Conservation (phyloP, 2,113 vertebrate species). For the Pollachius pollachius region DNA sequence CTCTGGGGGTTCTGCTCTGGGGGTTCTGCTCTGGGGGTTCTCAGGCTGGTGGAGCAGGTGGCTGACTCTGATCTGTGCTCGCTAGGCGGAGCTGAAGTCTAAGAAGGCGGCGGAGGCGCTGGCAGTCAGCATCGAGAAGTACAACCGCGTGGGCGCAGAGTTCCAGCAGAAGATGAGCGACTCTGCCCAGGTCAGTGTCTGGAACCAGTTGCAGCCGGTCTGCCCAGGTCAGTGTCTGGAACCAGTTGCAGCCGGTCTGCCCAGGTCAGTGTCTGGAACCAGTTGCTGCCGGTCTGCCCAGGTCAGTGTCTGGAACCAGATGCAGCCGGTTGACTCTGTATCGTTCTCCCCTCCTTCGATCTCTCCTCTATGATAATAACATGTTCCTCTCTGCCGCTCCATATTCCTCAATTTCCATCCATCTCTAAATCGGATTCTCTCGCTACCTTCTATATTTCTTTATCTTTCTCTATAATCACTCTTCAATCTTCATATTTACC, state of each 20-base stretch:
- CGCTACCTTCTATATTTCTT: too few species aligned
- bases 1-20: too few species aligned
- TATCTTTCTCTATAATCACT: too few species aligned
- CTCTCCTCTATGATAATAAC: too few species aligned
- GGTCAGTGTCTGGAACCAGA: not conserved
- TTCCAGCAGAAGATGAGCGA: constrained; percentile 94
- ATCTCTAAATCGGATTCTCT: too few species aligned
- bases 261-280: not conserved
- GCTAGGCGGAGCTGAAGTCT: constrained; percentile 90
- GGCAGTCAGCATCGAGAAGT: constrained; percentile 83
- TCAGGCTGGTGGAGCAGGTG: not conserved
- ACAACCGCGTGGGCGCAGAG: constrained; percentile 84
- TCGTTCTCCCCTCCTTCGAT: not conserved
- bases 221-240: too few species aligned
- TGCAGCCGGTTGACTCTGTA: not conserved
- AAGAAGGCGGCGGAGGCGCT: constrained; percentile 86
- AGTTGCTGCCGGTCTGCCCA: not conserved
- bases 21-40: too few species aligned
- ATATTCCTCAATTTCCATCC: too few species aligned
- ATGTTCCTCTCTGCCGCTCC: not conserved
- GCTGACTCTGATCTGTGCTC: constrained; percentile 17
- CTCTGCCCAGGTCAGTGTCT: constrained; percentile 79
- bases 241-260: not conserved
- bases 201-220: not conserved
- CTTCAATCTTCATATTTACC: too few species aligned